These are phyloP conservation scores for Oreotrochilus melanogaster DNA, from an alignment of 2,113 vertebrate species.

Conservation along the genomic window DNA sequence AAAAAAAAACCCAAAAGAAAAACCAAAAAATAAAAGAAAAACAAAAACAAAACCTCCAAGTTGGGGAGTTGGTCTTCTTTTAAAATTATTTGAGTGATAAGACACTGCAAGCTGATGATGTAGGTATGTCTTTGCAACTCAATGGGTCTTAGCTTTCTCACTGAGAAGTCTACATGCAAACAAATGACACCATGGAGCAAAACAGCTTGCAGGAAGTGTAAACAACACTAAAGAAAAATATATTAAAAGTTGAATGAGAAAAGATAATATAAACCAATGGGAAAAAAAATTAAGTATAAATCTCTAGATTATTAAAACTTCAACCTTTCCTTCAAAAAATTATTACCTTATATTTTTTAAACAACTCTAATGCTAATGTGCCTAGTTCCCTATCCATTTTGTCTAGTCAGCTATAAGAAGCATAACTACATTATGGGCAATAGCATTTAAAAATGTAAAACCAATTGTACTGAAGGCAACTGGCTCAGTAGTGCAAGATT, in stretches of 20 bases:
- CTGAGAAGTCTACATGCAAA: neutral
- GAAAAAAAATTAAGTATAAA: neutral
- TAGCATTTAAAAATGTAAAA: neutral
- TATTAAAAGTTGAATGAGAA: neutral
- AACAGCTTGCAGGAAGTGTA: neutral
- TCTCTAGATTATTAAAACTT: neutral
- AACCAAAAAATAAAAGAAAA: neutral
- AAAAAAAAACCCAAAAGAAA: too few species aligned
- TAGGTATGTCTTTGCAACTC: neutral
- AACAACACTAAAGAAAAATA: neutral
- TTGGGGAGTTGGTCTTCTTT: rapidly evolving
- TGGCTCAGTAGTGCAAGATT: neutral
- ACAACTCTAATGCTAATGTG: neutral
- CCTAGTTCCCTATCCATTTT: neutral
- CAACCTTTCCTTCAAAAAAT: neutral
- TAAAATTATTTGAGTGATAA: neutral
- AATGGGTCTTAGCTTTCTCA: neutral
- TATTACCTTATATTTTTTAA: neutral
- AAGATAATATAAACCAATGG: neutral
- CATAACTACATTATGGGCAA: neutral
- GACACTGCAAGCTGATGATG: neutral
- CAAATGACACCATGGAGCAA: neutral
- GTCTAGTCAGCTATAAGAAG: neutral
- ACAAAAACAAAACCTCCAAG: rapidly evolving
- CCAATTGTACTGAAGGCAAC: neutral